Evolutionary conservation across 2,888 invertebrate species (phyloP), one percentile per base, ranked within the genome.

Genomic region (Aleiodes testaceus): DNA sequence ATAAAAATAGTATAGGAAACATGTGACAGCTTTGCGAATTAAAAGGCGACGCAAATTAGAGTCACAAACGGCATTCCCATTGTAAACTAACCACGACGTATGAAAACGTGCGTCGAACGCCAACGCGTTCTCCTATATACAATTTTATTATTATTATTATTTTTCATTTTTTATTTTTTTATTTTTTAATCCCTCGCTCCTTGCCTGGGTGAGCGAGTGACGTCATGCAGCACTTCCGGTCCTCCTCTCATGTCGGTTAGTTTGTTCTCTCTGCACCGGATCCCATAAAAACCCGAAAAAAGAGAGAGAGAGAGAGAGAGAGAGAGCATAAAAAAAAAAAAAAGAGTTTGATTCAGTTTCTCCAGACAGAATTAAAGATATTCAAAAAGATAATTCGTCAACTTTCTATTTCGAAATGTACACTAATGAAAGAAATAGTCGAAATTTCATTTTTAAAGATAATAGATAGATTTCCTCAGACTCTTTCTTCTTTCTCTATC

Each of bases 181-280:
- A 66, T 16, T 26, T 30, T n/a, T 52, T 69, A 63, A 69, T 50
- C 45, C 44, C 45, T 20, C 45, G 45, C 14, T 63, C 45, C 44
- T 45, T 22, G 22, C 14, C 65, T 44, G 45, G 26, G n/a, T 52
- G 52, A 55, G 45, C 53, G 55, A 64, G 47, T 70, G 70, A 70
- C 65, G 65, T 70, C 70, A 70, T 45, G 20, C 18, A 44, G 45
- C 45, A 64, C 64, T 65, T 70, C 65, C 70, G 59, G 65, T 52
- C 70, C 64, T 69, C 22, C 42, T 66, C 22, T 61, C 49, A 16
- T 69, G 44, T 50, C 52, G 36, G 44, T 69, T 50, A 14, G 47
- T 30, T 47, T 20, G 11, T 55, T 16, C 22, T 22, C 22, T n/a
- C 6, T 16, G 20, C 45, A 45, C 44, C 22, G 20, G 20, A 45